A percentile compares a stretch with the other conserved stretches of the same genome.
Evolutionary conservation across 2,113 vertebrate species (phyloP).

Genomic region (Hippocampus comes): DNA sequence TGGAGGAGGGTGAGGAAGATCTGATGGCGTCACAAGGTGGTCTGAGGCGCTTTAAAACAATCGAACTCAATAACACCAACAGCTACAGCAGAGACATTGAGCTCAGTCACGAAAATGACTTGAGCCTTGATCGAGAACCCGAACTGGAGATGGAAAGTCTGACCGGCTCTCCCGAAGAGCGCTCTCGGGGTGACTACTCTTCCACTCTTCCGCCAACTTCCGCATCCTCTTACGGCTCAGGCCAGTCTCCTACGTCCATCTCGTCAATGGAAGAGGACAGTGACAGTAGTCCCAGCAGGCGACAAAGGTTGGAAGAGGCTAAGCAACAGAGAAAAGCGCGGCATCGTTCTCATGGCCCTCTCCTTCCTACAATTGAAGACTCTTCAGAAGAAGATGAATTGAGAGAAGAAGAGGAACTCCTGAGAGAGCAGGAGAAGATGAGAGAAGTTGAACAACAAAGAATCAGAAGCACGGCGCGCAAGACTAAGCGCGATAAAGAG

Average conservation of each 20-base stretch:
- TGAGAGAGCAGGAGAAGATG: slow-evolving; percentile 98
- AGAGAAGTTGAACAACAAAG: slow-evolving; percentile 95
- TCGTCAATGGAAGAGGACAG: slow-evolving; percentile 98
- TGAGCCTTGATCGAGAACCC: slow-evolving; percentile 86
- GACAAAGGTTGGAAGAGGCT: slow-evolving; percentile 90
- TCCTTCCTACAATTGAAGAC: slow-evolving; percentile 96
- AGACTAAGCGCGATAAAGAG: slow-evolving; percentile 95
- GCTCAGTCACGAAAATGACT: slow-evolving; percentile 79
- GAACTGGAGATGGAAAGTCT: slow-evolving; percentile 98
- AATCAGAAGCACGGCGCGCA: slow-evolving; percentile 91
- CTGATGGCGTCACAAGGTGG: slow-evolving; percentile 85
- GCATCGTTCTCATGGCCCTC: slow-evolving; percentile 90
- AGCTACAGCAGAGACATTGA: slow-evolving; percentile 85
- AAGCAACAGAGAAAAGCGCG: slow-evolving; percentile 97
- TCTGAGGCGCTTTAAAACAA: slow-evolving; percentile 93
- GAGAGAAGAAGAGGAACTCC: slow-evolving; percentile 93
- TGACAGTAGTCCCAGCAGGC: slow-evolving; percentile 93
- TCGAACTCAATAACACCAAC: slow-evolving; percentile 92
- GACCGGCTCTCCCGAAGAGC: slow-evolving; percentile 92
- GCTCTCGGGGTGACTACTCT: slow-evolving; percentile 91
- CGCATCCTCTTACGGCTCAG: slow-evolving; percentile 86
- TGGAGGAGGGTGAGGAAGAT: slow-evolving; percentile 76
- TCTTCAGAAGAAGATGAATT: slow-evolving; percentile 97
- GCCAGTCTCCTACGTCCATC: slow-evolving; percentile 92
- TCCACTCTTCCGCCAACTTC: slow-evolving; percentile 93